Conservation (phyloP, 2,888 invertebrate species). For the Trichogramma evanescens region DNA sequence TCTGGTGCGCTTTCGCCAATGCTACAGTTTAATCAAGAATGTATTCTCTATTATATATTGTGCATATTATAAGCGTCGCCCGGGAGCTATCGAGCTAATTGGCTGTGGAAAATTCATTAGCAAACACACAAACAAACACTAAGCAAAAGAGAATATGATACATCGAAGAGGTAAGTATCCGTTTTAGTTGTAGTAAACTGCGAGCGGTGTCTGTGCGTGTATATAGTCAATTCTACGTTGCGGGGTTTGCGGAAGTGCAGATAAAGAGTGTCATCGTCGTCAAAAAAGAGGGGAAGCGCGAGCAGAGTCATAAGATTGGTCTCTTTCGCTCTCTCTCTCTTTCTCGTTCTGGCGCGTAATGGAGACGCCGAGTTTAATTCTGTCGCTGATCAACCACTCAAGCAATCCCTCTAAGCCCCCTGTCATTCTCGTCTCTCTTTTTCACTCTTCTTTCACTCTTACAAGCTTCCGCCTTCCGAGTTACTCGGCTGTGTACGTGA, state of each 20-base stretch:
- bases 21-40: too few species aligned
- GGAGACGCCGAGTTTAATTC: slow-evolving; percentile 32
- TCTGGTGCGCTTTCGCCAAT: too few species aligned
- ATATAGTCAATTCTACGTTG: too few species aligned
- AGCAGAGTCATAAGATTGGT: slow-evolving; percentile 27
- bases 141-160: not conserved
- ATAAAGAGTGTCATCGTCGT: not conserved
- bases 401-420: slow-evolving; percentile 24
- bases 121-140: slow-evolving; percentile 19
- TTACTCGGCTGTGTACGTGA: not conserved
- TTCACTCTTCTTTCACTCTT: slow-evolving; percentile 3
- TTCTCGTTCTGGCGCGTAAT: slow-evolving; percentile 15
- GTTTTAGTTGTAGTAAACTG: too few species aligned
- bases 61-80: not conserved
- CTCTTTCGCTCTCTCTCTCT: not conserved
- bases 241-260: too few species aligned
- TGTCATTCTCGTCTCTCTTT: not conserved
- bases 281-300: slow-evolving; percentile 6
- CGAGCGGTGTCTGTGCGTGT: too few species aligned
- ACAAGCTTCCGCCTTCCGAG: slow-evolving; percentile 7
- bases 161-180: not conserved
- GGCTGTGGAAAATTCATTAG: slow-evolving; percentile 41
- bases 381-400: slow-evolving; percentile 30
- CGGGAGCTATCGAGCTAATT: slow-evolving; percentile 32
- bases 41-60: too few species aligned